Evolutionary conservation across 2,888 invertebrate species (phyloP), one percentile per base, ranked within the genome.

Genomic region (Pomacea canaliculata): DNA sequence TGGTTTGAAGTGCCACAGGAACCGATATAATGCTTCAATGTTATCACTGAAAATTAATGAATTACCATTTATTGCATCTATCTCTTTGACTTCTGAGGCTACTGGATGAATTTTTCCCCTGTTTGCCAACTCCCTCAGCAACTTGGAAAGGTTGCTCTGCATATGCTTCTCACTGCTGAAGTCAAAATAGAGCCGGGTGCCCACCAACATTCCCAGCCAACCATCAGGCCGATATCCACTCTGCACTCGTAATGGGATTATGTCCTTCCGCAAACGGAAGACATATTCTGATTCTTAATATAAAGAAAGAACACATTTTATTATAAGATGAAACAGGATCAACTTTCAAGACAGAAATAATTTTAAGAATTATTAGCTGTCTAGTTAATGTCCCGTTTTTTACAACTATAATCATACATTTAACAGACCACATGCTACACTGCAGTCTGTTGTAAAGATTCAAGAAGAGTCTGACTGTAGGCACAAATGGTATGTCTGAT

Each of bases 161-260:
- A 86, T 71, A 16, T 76, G 77, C 16, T 82, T 83, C 18, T 84
- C 84, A 1, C 79, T 76, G 73, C 84, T 86, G 79, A 90, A 82
- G 80, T 90, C 88, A 77, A 90, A 89, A 79, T 89, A 89, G 49
- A 90, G 83, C 8, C 84, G 81, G 10, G 88, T 88, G 9, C 90
- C 90, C 9, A 89, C 87, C 73, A 90, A 77, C 71, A 90, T 86
- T 1, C 90, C 90, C 56, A 90, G 83, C 90, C 90, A 90, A n/a
- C 90, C 90, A 77, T 90, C 90, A 8, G 90, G 89, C 3, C 80
- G 77, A 76, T 89, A 90, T 19, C 84, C 83, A 9, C 80, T 59
- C 82, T 90, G 87, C 23, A 89, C 79, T 10, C 88, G 82, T 19
- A 90, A 77, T 1, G 90, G 90, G 18, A 91, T 80, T 73, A 90